Base-by-base conservation (phyloP, 2,888 invertebrate species). In the Zelleria hepariella region DNA sequence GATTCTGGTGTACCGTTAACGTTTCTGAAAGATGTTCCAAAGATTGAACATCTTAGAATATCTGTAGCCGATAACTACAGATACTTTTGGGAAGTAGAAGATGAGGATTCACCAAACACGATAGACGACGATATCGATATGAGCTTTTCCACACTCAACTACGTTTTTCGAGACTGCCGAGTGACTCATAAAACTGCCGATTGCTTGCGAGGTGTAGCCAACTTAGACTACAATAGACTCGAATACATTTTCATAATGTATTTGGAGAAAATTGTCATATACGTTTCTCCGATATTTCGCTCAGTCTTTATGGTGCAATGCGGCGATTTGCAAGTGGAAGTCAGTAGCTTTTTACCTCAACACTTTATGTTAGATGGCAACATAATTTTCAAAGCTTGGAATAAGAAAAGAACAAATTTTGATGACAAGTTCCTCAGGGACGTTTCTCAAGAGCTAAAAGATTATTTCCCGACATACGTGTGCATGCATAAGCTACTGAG, bases 221-320 rank as follows among this genome's bases (percentile, higher is more conserved):
- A 66, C 27, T 61, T 77, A 47, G 65, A 75, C 61, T 76, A 66
- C 55, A 62, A 65, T 48, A 62, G 71, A 53, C 58, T 75, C 1
- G 76, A 75, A 62, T 77, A 73, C 55, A 72, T 76, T 24, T 74
- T 73, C 53, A 66, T 76, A 0, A 75, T 75, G 74, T 73, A 72
- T 59, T 67, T 73, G 32, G 73, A 73, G 59, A 67, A 61, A 59
- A 74, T 76, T 24, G 62, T 65, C 10, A 68, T 77, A 18, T 75
- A 73, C 21, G 66, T 67, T 4, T 76, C 76, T 0, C 74, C 75
- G 4, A 32, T 70, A 5, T 70, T 77, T 47, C 60, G 63, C 7
- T 58, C 59, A 7, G 58, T 71, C 47, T 77, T 75, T 49, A 59
- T 57, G 25, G 60, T 63, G 1, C 65, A 61, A 42, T 73, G 74